These are phyloP conservation scores for Pseudorasbora parva DNA, from an alignment of 2,113 vertebrate species.

Conservation along the genomic window DNA sequence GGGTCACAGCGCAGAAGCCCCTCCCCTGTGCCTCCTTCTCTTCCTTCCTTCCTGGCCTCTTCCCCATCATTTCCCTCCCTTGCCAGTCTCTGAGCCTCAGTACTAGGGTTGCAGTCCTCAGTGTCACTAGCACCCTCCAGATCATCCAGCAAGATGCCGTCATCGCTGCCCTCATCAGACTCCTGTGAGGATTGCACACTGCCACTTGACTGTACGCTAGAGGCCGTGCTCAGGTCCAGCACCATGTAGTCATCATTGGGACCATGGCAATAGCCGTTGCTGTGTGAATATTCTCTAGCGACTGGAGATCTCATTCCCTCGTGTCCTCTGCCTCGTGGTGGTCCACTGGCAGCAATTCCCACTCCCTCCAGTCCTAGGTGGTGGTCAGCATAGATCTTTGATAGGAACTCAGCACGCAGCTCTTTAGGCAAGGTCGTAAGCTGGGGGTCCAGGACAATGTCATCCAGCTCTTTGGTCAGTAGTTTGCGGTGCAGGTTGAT, in stretches of 20 bases:
- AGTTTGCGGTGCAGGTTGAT: conserved; percentile 99
- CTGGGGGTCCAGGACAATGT: conserved; percentile 96
- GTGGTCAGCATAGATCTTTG: conserved; percentile 94
- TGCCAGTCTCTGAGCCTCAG: conserved; percentile 74
- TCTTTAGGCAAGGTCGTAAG: conserved; percentile 93
- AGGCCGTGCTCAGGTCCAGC: conserved; percentile 95
- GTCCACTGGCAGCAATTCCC: conserved; percentile 64
- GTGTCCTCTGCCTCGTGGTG: conserved; percentile 61
- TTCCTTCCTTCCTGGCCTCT: conserved; percentile 62
- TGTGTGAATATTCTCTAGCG: conserved; percentile 87
- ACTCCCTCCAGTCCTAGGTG: conserved; percentile 85
- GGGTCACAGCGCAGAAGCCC: conserved; percentile 38
- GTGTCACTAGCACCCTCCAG: conserved; percentile 92
- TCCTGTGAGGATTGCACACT: conserved; percentile 94
- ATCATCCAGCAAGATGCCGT: conserved; percentile 96
- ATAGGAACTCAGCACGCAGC: conserved; percentile 93
- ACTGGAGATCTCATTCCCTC: conserved; percentile 85
- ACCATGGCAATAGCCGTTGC: conserved; percentile 88
- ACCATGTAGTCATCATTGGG: conserved; percentile 94
- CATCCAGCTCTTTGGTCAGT: conserved; percentile 99
- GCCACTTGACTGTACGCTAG: conserved; percentile 95
- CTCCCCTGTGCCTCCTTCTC: conserved; percentile 54
- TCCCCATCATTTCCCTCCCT: conserved; percentile 63
- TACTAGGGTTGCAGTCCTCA: conserved; percentile 83
- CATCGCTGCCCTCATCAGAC: conserved; percentile 95